Evolutionary conservation across 2,113 vertebrate species (phyloP).

Genomic region (Cariama cristata): DNA sequence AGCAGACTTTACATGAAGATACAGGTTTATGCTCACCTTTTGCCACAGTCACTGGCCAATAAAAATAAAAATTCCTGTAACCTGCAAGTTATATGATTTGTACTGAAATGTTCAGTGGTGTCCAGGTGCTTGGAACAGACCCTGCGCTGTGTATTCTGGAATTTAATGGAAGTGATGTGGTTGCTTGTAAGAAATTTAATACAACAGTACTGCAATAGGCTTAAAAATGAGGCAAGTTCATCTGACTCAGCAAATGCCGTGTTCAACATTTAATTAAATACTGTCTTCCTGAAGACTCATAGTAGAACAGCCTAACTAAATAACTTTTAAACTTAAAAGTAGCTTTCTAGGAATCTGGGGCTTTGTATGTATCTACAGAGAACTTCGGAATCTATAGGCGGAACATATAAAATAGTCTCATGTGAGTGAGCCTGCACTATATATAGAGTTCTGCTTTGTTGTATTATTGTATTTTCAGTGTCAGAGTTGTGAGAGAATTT

Average conservation of each 20-base stretch:
- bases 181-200: neutral
- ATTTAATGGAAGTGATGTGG: constrained; percentile 47
- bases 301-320: neutral
- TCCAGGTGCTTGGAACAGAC: constrained; percentile 28
- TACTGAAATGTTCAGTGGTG: neutral
- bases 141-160: constrained; percentile 24
- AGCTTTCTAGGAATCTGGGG: neutral
- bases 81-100: neutral
- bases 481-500: neutral
- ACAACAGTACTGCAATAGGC: neutral
- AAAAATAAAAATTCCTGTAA: constrained; percentile 63
- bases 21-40: neutral
- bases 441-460: neutral
- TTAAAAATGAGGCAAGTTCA: neutral
- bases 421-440: neutral
- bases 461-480: neutral
- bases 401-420: neutral
- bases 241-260: constrained; percentile 51
- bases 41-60: constrained; percentile 17
- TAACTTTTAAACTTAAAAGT: neutral
- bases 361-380: neutral
- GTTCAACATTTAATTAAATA: constrained; percentile 1
- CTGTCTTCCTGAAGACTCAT: neutral
- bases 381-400: neutral
- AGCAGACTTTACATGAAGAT: neutral